A percentile compares a stretch with the other conserved stretches of the same genome.
Evolutionary conservation across 2,797 vertebrate genomes (phyloP).

Genomic region (Rhyacichthys aspro): DNA sequence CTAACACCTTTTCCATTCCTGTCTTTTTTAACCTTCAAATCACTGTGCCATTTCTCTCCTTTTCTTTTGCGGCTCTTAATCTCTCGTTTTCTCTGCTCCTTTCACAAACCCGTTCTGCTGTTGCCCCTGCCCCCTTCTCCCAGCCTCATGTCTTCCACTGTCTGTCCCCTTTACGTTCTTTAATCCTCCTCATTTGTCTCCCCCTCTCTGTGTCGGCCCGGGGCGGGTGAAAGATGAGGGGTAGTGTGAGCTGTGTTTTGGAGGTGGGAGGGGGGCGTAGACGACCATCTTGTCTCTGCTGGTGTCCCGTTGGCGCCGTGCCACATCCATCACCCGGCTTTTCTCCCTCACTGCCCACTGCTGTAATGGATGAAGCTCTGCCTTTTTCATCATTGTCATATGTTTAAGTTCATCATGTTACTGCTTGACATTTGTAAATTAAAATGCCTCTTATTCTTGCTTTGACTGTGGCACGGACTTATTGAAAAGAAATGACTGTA

Average conservation of each 20-base stretch:
- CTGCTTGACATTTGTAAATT: too few relatives aligned
- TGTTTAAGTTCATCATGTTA: too few relatives aligned
- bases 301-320: conserved; percentile 67
- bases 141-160: conserved; percentile 43
- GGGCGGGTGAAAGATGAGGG: conserved; percentile 45
- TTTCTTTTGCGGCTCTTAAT: conserved; percentile 39
- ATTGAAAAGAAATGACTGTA: too few relatives aligned
- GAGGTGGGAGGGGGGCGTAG: conserved; percentile 21
- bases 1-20: too few relatives aligned
- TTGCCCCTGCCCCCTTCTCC: conserved; percentile 28
- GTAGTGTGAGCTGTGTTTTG: conserved; percentile 15
- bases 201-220: conserved; percentile 37
- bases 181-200: conserved; percentile 58
- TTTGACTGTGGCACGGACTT: too few relatives aligned
- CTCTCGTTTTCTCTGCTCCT: conserved; percentile 35
- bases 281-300: conserved; percentile 64
- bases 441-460: too few relatives aligned
- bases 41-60: background rate
- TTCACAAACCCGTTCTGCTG: conserved; percentile 9
- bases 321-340: conserved; percentile 35
- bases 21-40: background rate
- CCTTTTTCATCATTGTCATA: too few relatives aligned
- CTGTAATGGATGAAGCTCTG: conserved; percentile 76
- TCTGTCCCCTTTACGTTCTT: conserved; percentile 36
- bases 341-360: conserved; percentile 25